Evolutionary conservation across 2,888 invertebrate genomes (phyloP), one percentile per base, ranked within the genome.

Genomic region (Melieria omissa): DNA sequence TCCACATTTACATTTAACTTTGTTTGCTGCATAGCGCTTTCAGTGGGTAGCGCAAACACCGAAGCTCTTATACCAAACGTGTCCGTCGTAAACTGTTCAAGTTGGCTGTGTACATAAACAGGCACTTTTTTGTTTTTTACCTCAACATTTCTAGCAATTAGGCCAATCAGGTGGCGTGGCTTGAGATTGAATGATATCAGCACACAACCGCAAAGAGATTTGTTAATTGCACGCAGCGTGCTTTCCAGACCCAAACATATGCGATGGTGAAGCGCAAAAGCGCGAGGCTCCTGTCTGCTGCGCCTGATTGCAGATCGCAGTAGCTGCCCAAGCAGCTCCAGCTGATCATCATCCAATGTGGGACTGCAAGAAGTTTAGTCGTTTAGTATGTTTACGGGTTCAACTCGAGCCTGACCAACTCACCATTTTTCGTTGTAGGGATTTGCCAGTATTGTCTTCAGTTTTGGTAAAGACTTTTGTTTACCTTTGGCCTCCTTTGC

Each of bases 401-500:
- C n/a, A 0, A 3, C 42, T 7, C 12, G 9, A 41, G 12, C 4
- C 4, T 49, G 10, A 5, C 45, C 4, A 6, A 62, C 70, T 75
- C 46, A 82, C 82, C 79, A 75, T 65, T 80, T 75, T 0, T 77
- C 74, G 63, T 81, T 81, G 58, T 77, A 77, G 0, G 84, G 85
- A 78, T 80, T 82, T 7, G 82, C 85, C 52, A 84, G 54, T 12
- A 84, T 73, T 3, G 79, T 78, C 44, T 84, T 84, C n/a, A 84
- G 63, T 49, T 81, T 84, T 5, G 85, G 84, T 42, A 84, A 52
- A 0, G 54, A 29, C 44, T 83, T 82, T 41, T 81, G 81, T 46
- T 81, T 84, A 52, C 81, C 80, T 64, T 82, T 84, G 0, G 69
- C 44, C 73, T 81, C 82, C n/a, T 79, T 83, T 16, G 75, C 49